Base-by-base conservation (phyloP, 2,113 vertebrate species). In the Mesitornis unicolor region DNA sequence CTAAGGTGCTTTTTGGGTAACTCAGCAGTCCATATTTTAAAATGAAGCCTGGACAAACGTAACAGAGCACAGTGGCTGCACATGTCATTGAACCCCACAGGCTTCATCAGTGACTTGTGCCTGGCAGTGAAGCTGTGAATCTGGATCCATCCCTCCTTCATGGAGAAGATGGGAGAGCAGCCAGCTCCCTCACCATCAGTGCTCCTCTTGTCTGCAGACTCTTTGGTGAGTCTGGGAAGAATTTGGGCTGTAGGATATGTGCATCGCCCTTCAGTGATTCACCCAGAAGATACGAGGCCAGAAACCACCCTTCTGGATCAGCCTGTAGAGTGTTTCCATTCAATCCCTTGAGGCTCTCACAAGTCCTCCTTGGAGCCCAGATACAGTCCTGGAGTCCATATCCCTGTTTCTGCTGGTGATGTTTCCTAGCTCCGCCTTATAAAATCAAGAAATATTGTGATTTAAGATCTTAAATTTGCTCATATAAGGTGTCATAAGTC, bases 131-230 rank as follows among this genome's bases (percentile, higher is more conserved):
- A 78, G n/a, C 69, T 22, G 21, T 25, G 69, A 69, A 79, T 69
- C 78, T 1, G 1, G 22, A 21, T 65, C 47, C 13, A 3, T 67
- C 38, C 38, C 7, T 84, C 28, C 47, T 2, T 2, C 3, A 0
- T 5, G 42, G 80, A 74, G 20, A 54, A 74, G 16, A 11, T 24
- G 38, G 36, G 38, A 84, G 43, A 75, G 14, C 53, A 87, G 33
- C 19, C n/a, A 15, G 26, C 16, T 84, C 24, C 57, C 8, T 45
- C 18, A 11, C 19, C 57, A 42, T 38, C 61, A 16, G 0, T 19
- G 16, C 3, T 50, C 7, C 25, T 36, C 15, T 85, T 18, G 20
- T 28, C 50, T 7, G 0, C 11, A 68, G 64, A 26, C 9, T 31
- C 69, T 67, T 48, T 9, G 33, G n/a, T n/a, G n/a, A n/a, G n/a